Evolutionary conservation across 1,140 invertebrate species (phyloP), one percentile per base, ranked within the genome.

Genomic region (Scylla paramamosain): DNA sequence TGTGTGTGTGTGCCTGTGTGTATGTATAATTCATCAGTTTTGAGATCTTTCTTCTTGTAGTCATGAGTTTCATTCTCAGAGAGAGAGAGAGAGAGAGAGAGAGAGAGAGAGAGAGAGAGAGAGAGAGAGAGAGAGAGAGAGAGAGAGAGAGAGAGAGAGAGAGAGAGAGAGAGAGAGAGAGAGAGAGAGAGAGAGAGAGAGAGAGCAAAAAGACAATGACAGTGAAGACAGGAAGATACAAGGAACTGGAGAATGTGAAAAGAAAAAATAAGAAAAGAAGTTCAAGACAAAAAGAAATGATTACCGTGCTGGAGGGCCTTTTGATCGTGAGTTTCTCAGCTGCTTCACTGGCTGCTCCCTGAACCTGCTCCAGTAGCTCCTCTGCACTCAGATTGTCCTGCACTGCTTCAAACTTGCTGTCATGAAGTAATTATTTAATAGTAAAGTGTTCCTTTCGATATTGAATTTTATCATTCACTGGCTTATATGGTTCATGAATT

Each of bases 361-460:
- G 97, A 0, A 97, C 98, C 97, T 98, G 98, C 7, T 98, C 98
- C 3, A 99, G 96, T 88, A 99, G 98, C 96, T 99, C 98, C 94
- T 98, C 98, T 0, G 98, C 97, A 3, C 98, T 98, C 94, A 99
- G 88, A 96, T 98, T 98, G 96, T 99, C 98, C 0, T 98, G 98
- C 95, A 98, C 98, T 0, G 98, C 98, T 96, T 98, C 98, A 97
- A 98, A 98, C 96, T 94, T 95, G 67, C 95, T 95, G 90, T 12
- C 87, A 82, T 14, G 45, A 86, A 83, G 29, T 8, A 98, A 98
- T 0, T 97, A 0, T 25, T 86, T 46, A 39, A 39, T 39, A 6
- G 6, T 6, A 39, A 91, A 46, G 45, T 45, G 28, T 14, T 91
- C 20, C 46, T 31, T 86, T 86, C 14, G 25, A 12, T 16, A 86